Conservation (phyloP, 2,888 invertebrate genomes). For the Caenorhabditis virilis region DNA sequence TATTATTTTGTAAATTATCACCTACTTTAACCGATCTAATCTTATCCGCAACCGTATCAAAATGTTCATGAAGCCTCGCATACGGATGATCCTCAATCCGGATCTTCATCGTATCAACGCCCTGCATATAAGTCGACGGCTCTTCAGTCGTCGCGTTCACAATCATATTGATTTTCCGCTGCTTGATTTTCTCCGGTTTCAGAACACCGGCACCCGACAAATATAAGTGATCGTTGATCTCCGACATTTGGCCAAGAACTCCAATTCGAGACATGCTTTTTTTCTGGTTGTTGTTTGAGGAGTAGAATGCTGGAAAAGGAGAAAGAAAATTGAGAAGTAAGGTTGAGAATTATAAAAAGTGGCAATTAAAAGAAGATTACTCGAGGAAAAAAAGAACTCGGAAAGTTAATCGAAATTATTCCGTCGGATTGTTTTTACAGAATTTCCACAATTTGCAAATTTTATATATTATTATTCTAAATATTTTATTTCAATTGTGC, state of each 20-base stretch:
- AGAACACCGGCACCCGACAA: slow-evolving; percentile 82
- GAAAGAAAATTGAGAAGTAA: too few species aligned
- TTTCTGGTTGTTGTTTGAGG: too few species aligned
- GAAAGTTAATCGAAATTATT: too few species aligned
- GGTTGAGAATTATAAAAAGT: not conserved
- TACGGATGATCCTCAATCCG: slow-evolving; percentile 79
- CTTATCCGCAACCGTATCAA: slow-evolving; percentile 74
- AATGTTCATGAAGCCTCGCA: slow-evolving; percentile 78
- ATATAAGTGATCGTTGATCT: slow-evolving; percentile 79
- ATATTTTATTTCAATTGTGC: too few species aligned
- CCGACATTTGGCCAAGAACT: slow-evolving; percentile 71
- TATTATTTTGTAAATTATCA: not conserved
- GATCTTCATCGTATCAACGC: slow-evolving; percentile 76
- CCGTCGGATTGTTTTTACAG: too few species aligned
- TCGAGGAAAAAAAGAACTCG: not conserved
- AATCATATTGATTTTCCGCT: slow-evolving; percentile 78
- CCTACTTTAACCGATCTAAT: slow-evolving; percentile 61
- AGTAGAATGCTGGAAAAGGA: too few species aligned
- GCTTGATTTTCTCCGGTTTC: slow-evolving; percentile 76
- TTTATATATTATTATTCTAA: too few species aligned
- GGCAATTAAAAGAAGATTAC: not conserved
- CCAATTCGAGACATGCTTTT: slow-evolving; percentile 49
- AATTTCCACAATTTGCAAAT: too few species aligned
- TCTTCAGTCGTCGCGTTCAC: slow-evolving; percentile 84
- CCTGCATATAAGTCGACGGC: slow-evolving; percentile 72